These are phyloP conservation scores for Hycleus cichorii DNA, from an alignment of 1,140 invertebrate species.

Conservation along the genomic window DNA sequence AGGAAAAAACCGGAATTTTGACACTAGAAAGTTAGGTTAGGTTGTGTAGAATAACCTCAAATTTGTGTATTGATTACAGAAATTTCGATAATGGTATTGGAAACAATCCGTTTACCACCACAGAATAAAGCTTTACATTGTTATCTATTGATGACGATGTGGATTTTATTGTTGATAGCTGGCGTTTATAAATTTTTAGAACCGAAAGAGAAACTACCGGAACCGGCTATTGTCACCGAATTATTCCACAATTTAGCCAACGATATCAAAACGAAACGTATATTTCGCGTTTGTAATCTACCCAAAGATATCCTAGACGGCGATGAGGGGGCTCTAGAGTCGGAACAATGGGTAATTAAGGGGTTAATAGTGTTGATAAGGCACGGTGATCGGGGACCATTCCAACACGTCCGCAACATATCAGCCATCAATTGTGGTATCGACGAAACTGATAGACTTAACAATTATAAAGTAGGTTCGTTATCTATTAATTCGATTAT, in stretches of 20 bases:
- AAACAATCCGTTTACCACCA: constrained; percentile 16
- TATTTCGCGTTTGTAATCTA: constrained; percentile 60
- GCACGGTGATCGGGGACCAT: constrained; percentile 81
- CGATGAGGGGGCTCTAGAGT: constrained; percentile 59
- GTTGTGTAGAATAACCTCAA: neutral
- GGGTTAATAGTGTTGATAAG: constrained; percentile 72
- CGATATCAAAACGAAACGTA: constrained; percentile 54
- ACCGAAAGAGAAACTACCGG: constrained; percentile 41
- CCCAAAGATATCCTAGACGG: constrained; percentile 54
- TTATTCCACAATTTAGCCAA: constrained; percentile 47
- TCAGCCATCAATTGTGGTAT: constrained; percentile 68
- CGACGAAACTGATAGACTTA: constrained; percentile 29
- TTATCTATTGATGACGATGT: constrained; percentile 66
- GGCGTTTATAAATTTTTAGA: constrained; percentile 74
- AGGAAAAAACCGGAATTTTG: neutral
- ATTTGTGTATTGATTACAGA: neutral
- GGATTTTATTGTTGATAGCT: constrained; percentile 69
- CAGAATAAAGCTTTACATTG: constrained; percentile 69
- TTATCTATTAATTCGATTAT: neutral
- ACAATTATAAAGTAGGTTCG: constrained; percentile 32
- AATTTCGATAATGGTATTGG: constrained; percentile 7
- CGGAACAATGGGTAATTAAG: constrained; percentile 62
- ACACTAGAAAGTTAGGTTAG: constrained; percentile 6
- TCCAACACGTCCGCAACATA: constrained; percentile 69
- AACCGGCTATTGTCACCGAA: constrained; percentile 40